Percentiles rank a stretch among this genome's conserved stretches.
phyloP scores from a whole-genome alignment of 2,888 invertebrate genomes.

The Artemia sinica region DNA sequence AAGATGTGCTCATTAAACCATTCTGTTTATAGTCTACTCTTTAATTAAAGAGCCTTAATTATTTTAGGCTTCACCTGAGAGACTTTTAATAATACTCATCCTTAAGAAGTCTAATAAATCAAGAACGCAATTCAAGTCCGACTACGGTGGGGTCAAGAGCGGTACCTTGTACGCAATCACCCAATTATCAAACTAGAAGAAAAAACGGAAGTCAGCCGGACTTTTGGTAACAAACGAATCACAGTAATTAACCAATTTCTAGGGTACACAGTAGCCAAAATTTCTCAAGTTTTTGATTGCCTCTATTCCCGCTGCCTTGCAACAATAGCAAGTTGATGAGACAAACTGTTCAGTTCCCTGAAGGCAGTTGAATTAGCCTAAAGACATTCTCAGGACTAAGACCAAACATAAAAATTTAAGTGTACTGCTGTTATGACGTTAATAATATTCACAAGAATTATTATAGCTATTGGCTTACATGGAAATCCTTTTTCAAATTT shows the following conservation, averaged over 20 bases:
- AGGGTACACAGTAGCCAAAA: conserved; percentile 1
- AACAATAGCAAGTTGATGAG: conserved; percentile 9
- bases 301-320: conserved; percentile 10
- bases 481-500: no score
- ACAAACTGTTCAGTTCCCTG: conserved; percentile 3
- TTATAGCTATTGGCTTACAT: conserved; percentile 9
- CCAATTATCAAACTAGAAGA: conserved; percentile 3
- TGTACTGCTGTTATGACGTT: conserved; percentile 5
- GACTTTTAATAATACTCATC: no score
- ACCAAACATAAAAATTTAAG: neutral
- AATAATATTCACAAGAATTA: conserved; percentile 8
- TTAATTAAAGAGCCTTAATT: no score
- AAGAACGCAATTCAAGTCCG: neutral
- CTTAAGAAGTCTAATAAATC: neutral
- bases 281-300: neutral
- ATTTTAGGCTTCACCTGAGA: no score
- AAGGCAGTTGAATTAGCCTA: conserved; percentile 5
- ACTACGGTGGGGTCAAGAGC: neutral
- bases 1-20: no score
- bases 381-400: conserved; percentile 10
- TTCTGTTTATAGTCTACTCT: no score
- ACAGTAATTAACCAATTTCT: conserved; percentile 8
- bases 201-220: conserved; percentile 9
- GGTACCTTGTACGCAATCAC: neutral
- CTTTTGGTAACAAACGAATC: conserved; percentile 10